Evolutionary conservation across 2,888 invertebrate genomes (phyloP).

Genomic region (Sympetrum striolatum): DNA sequence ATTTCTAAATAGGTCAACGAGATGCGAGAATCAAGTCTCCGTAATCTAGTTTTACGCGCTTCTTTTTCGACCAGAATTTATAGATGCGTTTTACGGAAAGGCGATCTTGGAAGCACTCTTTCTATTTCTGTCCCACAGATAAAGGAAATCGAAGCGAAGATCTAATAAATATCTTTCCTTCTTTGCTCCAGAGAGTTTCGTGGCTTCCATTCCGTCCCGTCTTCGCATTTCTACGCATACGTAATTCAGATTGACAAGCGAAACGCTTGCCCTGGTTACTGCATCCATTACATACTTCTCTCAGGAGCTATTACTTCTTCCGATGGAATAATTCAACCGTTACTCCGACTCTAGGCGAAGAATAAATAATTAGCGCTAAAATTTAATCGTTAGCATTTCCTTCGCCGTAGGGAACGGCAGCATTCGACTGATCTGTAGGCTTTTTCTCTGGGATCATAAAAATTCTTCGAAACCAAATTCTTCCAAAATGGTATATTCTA

Average conservation of each 20-base stretch:
- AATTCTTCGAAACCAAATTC: too few species aligned
- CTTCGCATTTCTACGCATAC: neutral
- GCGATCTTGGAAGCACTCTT: neutral
- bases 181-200: neutral
- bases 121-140: neutral
- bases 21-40: neutral
- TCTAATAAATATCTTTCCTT: neutral
- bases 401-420: neutral
- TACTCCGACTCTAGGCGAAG: neutral
- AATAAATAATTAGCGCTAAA: neutral
- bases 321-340: neutral
- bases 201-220: neutral
- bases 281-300: neutral
- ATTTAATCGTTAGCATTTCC: neutral
- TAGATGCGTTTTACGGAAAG: neutral
- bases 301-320: neutral
- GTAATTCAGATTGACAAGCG: neutral
- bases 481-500: too few species aligned
- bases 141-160: neutral
- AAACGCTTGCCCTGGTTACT: neutral
- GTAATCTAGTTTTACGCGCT: neutral
- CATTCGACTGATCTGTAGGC: neutral
- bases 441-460: too few species aligned
- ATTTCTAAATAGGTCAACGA: constrained; percentile 18
- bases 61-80: neutral